Conservation (phyloP, 2,113 vertebrate species). For the Nerophis lumbriciformis region DNA sequence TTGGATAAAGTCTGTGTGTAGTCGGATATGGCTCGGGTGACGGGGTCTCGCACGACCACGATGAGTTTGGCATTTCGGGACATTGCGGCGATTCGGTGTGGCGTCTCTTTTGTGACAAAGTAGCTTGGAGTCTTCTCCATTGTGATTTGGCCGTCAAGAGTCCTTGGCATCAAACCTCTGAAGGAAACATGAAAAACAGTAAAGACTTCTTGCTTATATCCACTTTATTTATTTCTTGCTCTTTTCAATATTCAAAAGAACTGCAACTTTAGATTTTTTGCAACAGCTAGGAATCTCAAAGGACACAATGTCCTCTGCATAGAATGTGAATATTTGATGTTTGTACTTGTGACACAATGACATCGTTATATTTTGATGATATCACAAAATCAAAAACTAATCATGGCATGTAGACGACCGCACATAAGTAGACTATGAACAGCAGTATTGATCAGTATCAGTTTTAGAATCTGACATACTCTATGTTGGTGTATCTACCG, state of each 20-base stretch:
- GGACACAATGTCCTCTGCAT: slow-evolving; percentile 33
- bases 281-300: slow-evolving; percentile 13
- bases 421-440: too few relatives aligned
- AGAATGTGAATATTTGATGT: slow-evolving; percentile 19
- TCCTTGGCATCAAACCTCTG: slow-evolving; percentile 90
- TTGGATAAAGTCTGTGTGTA: slow-evolving; percentile 76
- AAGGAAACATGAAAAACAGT: slow-evolving; percentile 34
- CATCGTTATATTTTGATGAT: too few relatives aligned
- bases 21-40: slow-evolving; percentile 69
- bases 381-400: too few relatives aligned
- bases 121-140: slow-evolving; percentile 95
- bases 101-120: slow-evolving; percentile 86
- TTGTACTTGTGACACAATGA: slow-evolving; percentile 5
- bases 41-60: slow-evolving; percentile 82
- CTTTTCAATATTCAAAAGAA: not conserved
- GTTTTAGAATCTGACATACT: too few relatives aligned
- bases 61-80: slow-evolving; percentile 83
- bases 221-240: slow-evolving; percentile 5
- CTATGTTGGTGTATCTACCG: too few relatives aligned
- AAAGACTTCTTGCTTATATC: slow-evolving; percentile 23
- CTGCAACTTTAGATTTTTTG: not conserved
- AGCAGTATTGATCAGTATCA: too few relatives aligned
- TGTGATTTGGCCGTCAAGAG: slow-evolving; percentile 84
- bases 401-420: too few relatives aligned
- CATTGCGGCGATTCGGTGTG: slow-evolving; percentile 82